Evolutionary conservation across 2,888 invertebrate genomes (phyloP).

Genomic region (Drosophila nr. perissopoda): DNA sequence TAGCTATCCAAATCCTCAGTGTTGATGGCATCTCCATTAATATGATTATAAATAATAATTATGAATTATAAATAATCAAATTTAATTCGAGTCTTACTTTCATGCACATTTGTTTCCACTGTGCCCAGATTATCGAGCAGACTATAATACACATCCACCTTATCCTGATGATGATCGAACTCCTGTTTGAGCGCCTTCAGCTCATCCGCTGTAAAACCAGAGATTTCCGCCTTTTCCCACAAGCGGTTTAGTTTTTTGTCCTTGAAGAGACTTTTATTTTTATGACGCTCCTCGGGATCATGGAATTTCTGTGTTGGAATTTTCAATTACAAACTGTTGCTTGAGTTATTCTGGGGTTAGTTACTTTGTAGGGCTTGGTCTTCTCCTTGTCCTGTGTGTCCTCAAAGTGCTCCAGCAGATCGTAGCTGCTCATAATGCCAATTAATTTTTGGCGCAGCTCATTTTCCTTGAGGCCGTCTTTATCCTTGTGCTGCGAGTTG

Average conservation of each 20-base stretch:
- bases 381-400: constrained; percentile 87
- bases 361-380: constrained; percentile 81
- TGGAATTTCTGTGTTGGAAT: constrained; percentile 79
- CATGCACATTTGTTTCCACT: constrained; percentile 86
- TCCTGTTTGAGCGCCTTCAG: constrained; percentile 93
- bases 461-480: constrained; percentile 93
- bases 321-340: constrained; percentile 12
- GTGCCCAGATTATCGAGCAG: constrained; percentile 90
- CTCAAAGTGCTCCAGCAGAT: constrained; percentile 92
- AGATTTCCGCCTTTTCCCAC: constrained; percentile 94
- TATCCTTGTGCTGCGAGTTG: constrained; percentile 93
- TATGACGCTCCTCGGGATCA: constrained; percentile 86
- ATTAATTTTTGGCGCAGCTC: constrained; percentile 91
- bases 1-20: constrained; percentile 90
- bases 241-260: constrained; percentile 95
- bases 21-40: constrained; percentile 89
- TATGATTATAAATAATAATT: background rate
- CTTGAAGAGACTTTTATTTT: constrained; percentile 92
- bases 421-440: constrained; percentile 93
- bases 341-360: background rate
- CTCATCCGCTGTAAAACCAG: constrained; percentile 95
- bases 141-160: constrained; percentile 95
- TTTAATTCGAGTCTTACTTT: constrained; percentile 86
- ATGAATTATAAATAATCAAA: background rate
- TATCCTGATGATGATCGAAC: constrained; percentile 96